Evolutionary conservation across 2,888 invertebrate species (phyloP), one percentile per base, ranked within the genome.

Genomic region (Cephonodes hylas): DNA sequence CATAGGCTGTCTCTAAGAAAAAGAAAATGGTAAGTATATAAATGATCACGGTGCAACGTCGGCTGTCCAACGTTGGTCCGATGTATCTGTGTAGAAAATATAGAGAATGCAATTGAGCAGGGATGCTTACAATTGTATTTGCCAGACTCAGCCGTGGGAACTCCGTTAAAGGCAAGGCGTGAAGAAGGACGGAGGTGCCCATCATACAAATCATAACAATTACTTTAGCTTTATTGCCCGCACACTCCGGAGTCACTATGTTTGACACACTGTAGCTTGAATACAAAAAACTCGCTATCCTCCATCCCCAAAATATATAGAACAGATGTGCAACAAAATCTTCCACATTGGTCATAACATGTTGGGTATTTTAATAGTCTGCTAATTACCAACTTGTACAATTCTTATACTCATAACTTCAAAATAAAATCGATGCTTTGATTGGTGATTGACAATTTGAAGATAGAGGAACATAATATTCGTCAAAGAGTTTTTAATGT

Each of bases 121-220:
- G 85, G 10, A 84, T 71, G 38, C 78, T 76, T 10, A 79, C 7
- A 1, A 86, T 58, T 1, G 76, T 77, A 61, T 72, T 80, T 1
- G 69, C 71, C 20, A 87, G 69, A 31, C 81, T 84, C 25, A 83
- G 63, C 15, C 76, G 71, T 0, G 85, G 86, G 13, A 22, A 46
- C 45, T 23, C 22, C 1, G 23, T n/a, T 10, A 46, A 13, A 46
- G 45, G 45, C 10, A 46, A 13, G 13, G 23, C 23, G 22, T 46
- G 45, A 22, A 46, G 23, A 5, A 23, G 6, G 13, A 22, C 13
- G 22, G 45, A 22, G 7, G 45, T 46, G 13, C 13, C 22, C 45
- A 46, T 23, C 23, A 46, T 23, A 13, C 45, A 46, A 10, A 23
- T 1, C 45, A 46, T 46, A 22, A 46, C 23, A 13, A 46, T 13